These are phyloP conservation scores for Petrophora chlorosata DNA, from an alignment of 2,888 invertebrate genomes.

Conservation along the genomic window DNA sequence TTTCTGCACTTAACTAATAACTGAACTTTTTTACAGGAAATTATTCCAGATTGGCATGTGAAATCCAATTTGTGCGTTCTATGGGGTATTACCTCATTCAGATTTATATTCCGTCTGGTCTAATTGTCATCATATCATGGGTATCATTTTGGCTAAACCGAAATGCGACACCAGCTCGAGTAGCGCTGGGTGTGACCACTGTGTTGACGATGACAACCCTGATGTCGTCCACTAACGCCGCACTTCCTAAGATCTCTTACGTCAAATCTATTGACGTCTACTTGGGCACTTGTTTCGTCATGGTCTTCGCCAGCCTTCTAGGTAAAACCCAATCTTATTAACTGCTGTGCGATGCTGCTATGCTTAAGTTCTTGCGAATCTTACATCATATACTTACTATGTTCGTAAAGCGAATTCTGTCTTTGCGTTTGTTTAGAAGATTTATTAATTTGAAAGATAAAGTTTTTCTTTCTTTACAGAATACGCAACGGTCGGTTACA, in stretches of 20 bases:
- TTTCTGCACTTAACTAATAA: not conserved
- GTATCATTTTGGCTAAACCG: slow-evolving; percentile 98
- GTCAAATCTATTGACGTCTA: slow-evolving; percentile 99
- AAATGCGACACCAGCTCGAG: slow-evolving; percentile 96
- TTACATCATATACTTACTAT: not conserved
- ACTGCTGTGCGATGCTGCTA: not conserved
- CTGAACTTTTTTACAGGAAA: slow-evolving; percentile 87
- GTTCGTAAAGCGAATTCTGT: not conserved
- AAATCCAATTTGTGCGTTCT: slow-evolving; percentile 98
- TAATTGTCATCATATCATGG: slow-evolving; percentile 99
- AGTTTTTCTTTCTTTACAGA: slow-evolving; percentile 85
- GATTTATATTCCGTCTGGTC: slow-evolving; percentile 98
- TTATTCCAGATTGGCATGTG: slow-evolving; percentile 97
- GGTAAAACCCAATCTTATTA: slow-evolving; percentile 83
- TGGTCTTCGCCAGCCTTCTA: slow-evolving; percentile 98
- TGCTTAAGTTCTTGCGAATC: not conserved
- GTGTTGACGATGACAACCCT: slow-evolving; percentile 99
- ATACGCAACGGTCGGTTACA: slow-evolving; percentile 98
- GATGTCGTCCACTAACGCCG: slow-evolving; percentile 98
- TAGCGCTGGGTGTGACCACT: slow-evolving; percentile 96
- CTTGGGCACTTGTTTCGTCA: slow-evolving; percentile 98
- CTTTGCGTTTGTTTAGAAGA: not conserved
- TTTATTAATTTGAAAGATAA: slow-evolving; percentile 30
- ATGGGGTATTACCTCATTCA: slow-evolving; percentile 99
- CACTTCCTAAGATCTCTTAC: slow-evolving; percentile 98